A percentile compares a stretch with the other conserved stretches of the same genome.
These are phyloP conservation scores for Crotalus adamanteus DNA, from an alignment of 2,797 vertebrate genomes.

Conservation along the genomic window DNA sequence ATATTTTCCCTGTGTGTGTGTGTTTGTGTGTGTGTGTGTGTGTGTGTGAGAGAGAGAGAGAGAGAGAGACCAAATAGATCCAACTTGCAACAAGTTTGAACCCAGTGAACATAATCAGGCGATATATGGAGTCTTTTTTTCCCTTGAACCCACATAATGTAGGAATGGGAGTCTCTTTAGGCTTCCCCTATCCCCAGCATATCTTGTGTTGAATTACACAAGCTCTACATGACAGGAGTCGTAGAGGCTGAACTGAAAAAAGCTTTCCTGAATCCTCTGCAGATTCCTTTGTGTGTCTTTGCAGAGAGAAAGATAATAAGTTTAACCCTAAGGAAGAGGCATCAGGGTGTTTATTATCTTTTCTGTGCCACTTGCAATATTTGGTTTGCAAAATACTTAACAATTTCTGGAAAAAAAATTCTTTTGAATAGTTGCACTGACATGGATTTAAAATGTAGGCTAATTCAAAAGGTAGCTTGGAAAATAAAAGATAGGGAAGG, in stretches of 20 bases:
- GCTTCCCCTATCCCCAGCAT: not conserved
- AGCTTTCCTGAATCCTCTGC: not conserved
- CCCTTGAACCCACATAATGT: not conserved
- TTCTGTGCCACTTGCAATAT: slow-evolving; percentile 4
- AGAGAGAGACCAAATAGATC: not conserved
- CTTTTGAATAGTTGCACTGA: not conserved
- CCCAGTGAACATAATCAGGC: not conserved
- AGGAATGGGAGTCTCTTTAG: not conserved
- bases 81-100: not conserved
- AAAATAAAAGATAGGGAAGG: not conserved
- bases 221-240: not conserved
- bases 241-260: not conserved
- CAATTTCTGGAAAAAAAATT: not conserved
- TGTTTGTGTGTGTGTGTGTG: not conserved
- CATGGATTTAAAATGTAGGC: not conserved
- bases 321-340: slow-evolving; percentile 3
- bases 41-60: not conserved
- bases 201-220: not conserved
- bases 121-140: not conserved
- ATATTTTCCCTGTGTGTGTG: slow-evolving; percentile 9
- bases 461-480: slow-evolving; percentile 9
- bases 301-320: not conserved
- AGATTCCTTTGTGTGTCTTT: not conserved
- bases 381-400: not conserved
- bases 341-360: slow-evolving; percentile 41